phyloP scores from a whole-genome alignment of 2,888 invertebrate genomes.

The Corbicula japonica region DNA sequence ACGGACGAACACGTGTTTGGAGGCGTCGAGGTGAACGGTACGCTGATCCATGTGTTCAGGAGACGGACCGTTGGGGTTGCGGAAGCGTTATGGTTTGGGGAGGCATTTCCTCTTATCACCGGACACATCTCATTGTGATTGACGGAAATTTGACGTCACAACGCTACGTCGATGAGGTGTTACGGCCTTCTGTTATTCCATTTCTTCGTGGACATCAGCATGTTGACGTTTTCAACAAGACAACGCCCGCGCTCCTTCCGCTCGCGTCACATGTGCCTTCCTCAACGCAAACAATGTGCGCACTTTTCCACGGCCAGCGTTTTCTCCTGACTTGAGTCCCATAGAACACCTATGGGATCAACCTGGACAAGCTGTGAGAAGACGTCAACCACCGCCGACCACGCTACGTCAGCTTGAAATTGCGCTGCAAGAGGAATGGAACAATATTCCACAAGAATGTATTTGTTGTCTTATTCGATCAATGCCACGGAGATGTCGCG shows the following conservation, averaged over 20 bases:
- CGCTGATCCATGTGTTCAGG: not conserved
- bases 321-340: constrained; percentile 1
- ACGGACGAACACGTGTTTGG: constrained; percentile 2
- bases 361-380: not conserved
- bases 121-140: not conserved
- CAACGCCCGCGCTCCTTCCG: not conserved
- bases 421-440: not conserved
- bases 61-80: not conserved
- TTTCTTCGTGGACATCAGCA: not conserved
- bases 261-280: not conserved
- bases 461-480: not conserved
- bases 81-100: too few relatives aligned
- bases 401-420: not conserved
- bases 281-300: not conserved
- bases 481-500: not conserved
- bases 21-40: not conserved
- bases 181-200: not conserved
- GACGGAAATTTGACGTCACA: not conserved
- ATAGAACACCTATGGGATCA: not conserved
- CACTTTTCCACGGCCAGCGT: not conserved
- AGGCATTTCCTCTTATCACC: not conserved
- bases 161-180: not conserved
- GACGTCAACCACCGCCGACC: too few relatives aligned
- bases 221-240: constrained; percentile 1
- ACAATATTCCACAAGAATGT: not conserved